These are phyloP conservation scores for Drosophila kuntzei DNA, from an alignment of 2,888 invertebrate species.

Conservation along the genomic window DNA sequence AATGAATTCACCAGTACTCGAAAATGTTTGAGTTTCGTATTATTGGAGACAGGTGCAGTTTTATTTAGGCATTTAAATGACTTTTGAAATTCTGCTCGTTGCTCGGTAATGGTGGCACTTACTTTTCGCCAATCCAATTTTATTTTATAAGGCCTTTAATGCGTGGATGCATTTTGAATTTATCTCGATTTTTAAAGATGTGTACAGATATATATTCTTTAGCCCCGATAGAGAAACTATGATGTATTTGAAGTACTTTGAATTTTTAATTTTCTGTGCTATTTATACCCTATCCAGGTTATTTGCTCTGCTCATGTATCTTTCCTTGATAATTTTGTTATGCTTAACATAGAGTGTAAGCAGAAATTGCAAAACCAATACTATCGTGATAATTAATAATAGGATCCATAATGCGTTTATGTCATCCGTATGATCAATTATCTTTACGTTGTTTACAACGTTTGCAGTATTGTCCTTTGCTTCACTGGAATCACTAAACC, in stretches of 20 bases:
- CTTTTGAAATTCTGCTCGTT: neutral
- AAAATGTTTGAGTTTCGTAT: too few species aligned
- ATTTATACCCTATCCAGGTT: too few species aligned
- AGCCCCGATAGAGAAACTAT: conserved; percentile 2
- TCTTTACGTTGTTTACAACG: conserved; percentile 11
- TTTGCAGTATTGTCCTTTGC: conserved; percentile 9
- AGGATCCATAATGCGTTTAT: conserved; percentile 1
- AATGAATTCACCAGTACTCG: too few species aligned
- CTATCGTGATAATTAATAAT: conserved; percentile 5
- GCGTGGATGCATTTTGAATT: conserved; percentile 5
- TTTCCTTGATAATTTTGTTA: conserved; percentile 6
- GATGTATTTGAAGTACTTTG: conserved; percentile 2
- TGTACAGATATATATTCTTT: conserved; percentile 6
- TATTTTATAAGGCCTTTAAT: conserved; percentile 2
- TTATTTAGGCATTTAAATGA: too few species aligned
- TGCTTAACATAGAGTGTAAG: conserved; percentile 8
- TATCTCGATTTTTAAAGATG: conserved; percentile 6
- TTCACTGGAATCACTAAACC: neutral
- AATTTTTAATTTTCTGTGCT: conserved; percentile 1
- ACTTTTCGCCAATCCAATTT: too few species aligned
- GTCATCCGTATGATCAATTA: conserved; percentile 1
- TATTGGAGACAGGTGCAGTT: too few species aligned
- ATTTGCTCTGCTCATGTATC: neutral
- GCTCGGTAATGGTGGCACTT: too few species aligned
- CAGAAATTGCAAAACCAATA: conserved; percentile 10